Evolutionary conservation across 2,797 vertebrate genomes (phyloP).

Genomic region (Notoglanidium macrostoma): DNA sequence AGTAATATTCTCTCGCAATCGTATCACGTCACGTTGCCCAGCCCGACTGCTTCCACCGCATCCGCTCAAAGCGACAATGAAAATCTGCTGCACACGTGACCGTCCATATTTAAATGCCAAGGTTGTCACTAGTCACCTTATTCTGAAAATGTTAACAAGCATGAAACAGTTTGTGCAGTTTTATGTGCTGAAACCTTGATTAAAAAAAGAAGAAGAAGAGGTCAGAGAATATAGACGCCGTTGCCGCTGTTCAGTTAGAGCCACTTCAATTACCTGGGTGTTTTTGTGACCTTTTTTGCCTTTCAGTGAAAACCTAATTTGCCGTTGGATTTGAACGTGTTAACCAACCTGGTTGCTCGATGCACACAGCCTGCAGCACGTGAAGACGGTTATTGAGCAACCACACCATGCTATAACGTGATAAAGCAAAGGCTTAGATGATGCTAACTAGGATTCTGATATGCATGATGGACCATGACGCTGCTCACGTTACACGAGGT

Average conservation of each 20-base stretch:
- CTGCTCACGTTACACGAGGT: not conserved
- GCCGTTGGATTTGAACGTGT: not conserved
- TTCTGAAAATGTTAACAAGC: slow-evolving; percentile 26
- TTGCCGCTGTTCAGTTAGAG: not conserved
- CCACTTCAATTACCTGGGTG: not conserved
- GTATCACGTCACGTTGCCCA: too few species aligned
- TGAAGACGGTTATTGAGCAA: not conserved
- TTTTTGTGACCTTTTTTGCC: not conserved
- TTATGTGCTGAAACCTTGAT: not conserved
- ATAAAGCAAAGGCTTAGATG: not conserved
- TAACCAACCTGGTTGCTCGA: not conserved
- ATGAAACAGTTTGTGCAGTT: not conserved
- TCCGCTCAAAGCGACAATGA: not conserved
- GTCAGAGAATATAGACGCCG: not conserved
- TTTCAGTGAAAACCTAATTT: not conserved
- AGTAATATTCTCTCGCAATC: not conserved
- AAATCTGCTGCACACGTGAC: not conserved
- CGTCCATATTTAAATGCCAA: not conserved
- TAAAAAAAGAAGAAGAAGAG: not conserved
- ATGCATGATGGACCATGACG: not conserved
- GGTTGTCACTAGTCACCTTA: not conserved
- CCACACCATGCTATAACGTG: not conserved
- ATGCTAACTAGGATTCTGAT: not conserved
- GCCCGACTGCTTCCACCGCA: not conserved
- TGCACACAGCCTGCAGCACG: not conserved